Evolutionary conservation across 2,113 vertebrate genomes (phyloP), one percentile per base, ranked within the genome.

Genomic region (Gasterosteus aculeatus): DNA sequence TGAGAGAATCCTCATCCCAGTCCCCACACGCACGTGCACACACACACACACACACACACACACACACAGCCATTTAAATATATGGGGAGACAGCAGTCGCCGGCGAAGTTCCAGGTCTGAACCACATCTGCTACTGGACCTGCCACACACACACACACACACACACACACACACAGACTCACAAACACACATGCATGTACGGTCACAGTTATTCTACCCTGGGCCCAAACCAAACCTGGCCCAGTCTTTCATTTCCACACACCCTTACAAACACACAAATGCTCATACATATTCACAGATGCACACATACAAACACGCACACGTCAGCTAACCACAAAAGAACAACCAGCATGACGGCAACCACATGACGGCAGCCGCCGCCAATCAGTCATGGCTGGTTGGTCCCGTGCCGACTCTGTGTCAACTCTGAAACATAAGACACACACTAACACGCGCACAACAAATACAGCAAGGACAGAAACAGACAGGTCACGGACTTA

Each of bases 111-210:
- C 88, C 90, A 91, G 88, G 78, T 89, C 88, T 91, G 86, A 91
- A 91, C 89, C 91, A 90, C 92, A 93, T 92, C 90, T 91, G 92
- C 91, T 93, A 91, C 92, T 86, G 91, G 87, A 88, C 85, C 89
- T 89, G 85, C 87, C 86, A 74, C 86, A 85, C 87, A 86, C 81
- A 75, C 75, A 75, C 72, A 59, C 42, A 49, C 58, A 69, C 49
- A 68, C 39, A 39, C 49, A 74, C 54, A 71, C 75, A 76, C 72
- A 57, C 49, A 53, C 60, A 68, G 53, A 72, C 38, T 31, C 47
- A 73, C 54, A 69, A 61, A 76, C 56, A 76, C 33, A 75, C 49
- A 42, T 44, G 74, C 54, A 78, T 18, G 49, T 77, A 77, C 62
- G 10, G 49, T 75, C 49, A 66, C 62, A 83, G n/a, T 85, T 87